Conservation (phyloP, 2,797 vertebrate genomes). For the Benthosema pterotum region DNA sequence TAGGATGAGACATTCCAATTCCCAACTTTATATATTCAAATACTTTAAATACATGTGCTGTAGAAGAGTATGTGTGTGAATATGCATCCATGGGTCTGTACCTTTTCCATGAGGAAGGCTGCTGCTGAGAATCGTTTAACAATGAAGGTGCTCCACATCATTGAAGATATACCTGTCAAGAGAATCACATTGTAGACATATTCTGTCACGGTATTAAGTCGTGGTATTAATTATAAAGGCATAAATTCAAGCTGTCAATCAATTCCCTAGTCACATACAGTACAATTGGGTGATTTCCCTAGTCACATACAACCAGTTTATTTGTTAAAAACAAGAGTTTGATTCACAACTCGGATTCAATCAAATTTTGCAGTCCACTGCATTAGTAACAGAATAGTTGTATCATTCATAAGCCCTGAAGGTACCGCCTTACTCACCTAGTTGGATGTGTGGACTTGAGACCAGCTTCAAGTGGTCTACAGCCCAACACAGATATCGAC, state of each 20-base stretch:
- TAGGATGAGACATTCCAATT: too few species aligned
- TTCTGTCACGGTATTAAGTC: neutral
- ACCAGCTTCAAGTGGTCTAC: conserved; percentile 90
- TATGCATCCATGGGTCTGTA: conserved; percentile 43
- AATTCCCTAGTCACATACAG: too few species aligned
- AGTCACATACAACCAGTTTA: too few species aligned
- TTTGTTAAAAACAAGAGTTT: too few species aligned
- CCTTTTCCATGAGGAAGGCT: conserved; percentile 95
- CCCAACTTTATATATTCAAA: neutral
- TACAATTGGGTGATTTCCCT: too few species aligned
- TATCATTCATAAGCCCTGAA: neutral
- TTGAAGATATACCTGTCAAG: conserved; percentile 87
- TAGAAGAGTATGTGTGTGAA: neutral
- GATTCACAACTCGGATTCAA: too few species aligned
- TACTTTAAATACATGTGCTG: neutral
- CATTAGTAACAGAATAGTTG: too few species aligned
- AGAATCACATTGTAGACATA: neutral
- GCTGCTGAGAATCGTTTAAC: conserved; percentile 94
- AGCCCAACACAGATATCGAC: conserved; percentile 83
- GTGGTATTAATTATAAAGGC: neutral
- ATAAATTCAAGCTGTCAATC: too few species aligned
- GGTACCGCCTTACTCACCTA: conserved; percentile 79
- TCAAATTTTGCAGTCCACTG: too few species aligned
- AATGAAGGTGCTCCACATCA: conserved; percentile 99
- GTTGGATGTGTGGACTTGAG: conserved; percentile 90